Evolutionary conservation across 2,888 invertebrate species (phyloP), one percentile per base, ranked within the genome.

Genomic region (Nowickia ferox): DNA sequence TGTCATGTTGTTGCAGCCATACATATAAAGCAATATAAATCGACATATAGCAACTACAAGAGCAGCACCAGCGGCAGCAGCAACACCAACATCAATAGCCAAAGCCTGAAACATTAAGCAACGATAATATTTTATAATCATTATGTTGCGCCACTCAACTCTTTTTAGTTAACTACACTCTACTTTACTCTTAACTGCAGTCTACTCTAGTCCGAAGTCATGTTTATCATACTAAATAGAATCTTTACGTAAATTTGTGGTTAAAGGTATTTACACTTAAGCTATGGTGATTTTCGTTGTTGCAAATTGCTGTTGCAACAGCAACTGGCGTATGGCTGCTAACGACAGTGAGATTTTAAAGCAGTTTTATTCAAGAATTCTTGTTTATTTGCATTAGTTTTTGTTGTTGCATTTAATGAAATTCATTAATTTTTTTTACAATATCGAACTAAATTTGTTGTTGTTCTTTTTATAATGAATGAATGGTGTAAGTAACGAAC

Each of bases 221-320:
- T 76, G 76, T 68, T 69, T 59, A 68, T 77, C 75, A 68, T 68
- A 59, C 68, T 59, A 59, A 59, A 77, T 77, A 59, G 22, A 63
- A 51, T 76, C 75, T 82, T 76, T 63, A 55, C 48, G 63, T 76
- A 69, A 82, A 76, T 75, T 81, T 82, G 69, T 69, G 76, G 69
- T 82, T 82, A 48, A 55, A 76, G 69, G 63, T 76, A 76, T 82
- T 82, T 82, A 63, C 44, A 42, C 46, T 75, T 82, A 82, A 82
- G 68, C 69, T 30, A 30, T 82, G 55, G 69, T 69, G 63, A 69
- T 69, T 69, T 57, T 63, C 55, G 22, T 68, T 69, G 46, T 71
- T 75, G 68, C 22, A 61, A 42, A 40, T 78, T 69, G 15, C 17
- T 69, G 55, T 19, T 53, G 57, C 69, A 42, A 30, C 22, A 53